These are phyloP conservation scores for Trilocha varians DNA, from an alignment of 2,888 invertebrate genomes.

Conservation along the genomic window DNA sequence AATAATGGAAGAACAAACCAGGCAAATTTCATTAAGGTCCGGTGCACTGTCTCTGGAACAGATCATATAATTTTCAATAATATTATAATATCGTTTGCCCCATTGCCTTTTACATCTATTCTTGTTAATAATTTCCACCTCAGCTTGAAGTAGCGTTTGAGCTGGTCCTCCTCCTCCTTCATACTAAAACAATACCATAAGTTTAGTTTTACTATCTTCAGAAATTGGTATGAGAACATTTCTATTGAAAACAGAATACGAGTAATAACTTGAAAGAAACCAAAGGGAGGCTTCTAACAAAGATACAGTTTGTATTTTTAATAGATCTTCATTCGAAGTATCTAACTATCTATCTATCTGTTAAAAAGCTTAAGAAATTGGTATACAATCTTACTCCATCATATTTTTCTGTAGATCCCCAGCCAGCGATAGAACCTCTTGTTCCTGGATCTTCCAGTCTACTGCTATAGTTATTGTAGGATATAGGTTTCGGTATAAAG, in stretches of 20 bases:
- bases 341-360: too few species aligned
- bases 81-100: conserved; percentile 39
- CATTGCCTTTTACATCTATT: conserved; percentile 33
- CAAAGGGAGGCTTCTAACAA: too few species aligned
- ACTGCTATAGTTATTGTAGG: conserved; percentile 34
- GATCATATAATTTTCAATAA: conserved; percentile 51
- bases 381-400: conserved; percentile 25
- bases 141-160: conserved; percentile 27
- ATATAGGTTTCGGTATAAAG: conserved; percentile 31
- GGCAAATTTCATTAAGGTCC: conserved; percentile 35
- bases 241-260: too few species aligned
- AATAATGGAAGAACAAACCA: conserved; percentile 16
- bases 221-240: too few species aligned
- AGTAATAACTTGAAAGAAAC: too few species aligned
- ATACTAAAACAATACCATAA: background rate
- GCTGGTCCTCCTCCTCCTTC: background rate
- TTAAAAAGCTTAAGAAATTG: too few species aligned
- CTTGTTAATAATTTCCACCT: conserved; percentile 28
- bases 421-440: conserved; percentile 29
- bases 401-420: conserved; percentile 36
- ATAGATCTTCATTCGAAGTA: too few species aligned
- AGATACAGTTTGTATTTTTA: too few species aligned
- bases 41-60: conserved; percentile 34
- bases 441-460: conserved; percentile 28
- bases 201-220: too few species aligned